Base-by-base conservation (phyloP, 1,140 invertebrate genomes). In the Drosophila kohkoa region DNA sequence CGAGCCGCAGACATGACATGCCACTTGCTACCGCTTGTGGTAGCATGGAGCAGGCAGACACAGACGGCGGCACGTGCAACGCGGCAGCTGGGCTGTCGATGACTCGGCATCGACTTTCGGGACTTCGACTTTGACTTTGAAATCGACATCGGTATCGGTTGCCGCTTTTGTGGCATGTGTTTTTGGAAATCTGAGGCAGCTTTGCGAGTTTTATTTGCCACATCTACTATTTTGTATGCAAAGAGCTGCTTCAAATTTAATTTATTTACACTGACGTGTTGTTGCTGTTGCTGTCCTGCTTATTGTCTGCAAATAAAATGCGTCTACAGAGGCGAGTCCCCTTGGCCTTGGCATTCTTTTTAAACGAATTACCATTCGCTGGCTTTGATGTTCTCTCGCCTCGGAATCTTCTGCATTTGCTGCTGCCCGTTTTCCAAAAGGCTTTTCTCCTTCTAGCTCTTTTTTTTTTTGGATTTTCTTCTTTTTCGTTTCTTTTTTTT, bases 281-380 rank as follows among this genome's bases (percentile, higher is more conserved):
- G 64, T 30, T 69, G 75, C n/a, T 67, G 16, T 28, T 52, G 4
- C 48, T 55, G 30, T 66, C 58, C 67, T 74, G 79, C 82, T 88
- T 83, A 88, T 88, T 88, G 83, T 88, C 83, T 88, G 80, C 73
- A 78, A 88, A 78, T 88, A 83, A 83, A 88, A 88, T 83, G 77
- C 69, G 73, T 81, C 70, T 75, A 43, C 20, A 25, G 20, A 25
- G 20, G 20, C 20, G n/a, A 35, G 57, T 45, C 52, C 55, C 45
- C 65, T 66, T 72, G 69, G 73, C 66, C 62, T 66, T 71, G 67
- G 74, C 63, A 87, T 79, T 69, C 15, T 72, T 64, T 77, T 81
- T 88, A 89, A 88, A 88, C 85, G 85, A 85, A 88, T 88, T 88
- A 88, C 74, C 71, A 83, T 85, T 83, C 78, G 75, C 38, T 71